Percentiles rank a stretch among this genome's conserved stretches.
phyloP scores from a whole-genome alignment of 1,140 invertebrate genomes.

The Calliphora vicina region DNA sequence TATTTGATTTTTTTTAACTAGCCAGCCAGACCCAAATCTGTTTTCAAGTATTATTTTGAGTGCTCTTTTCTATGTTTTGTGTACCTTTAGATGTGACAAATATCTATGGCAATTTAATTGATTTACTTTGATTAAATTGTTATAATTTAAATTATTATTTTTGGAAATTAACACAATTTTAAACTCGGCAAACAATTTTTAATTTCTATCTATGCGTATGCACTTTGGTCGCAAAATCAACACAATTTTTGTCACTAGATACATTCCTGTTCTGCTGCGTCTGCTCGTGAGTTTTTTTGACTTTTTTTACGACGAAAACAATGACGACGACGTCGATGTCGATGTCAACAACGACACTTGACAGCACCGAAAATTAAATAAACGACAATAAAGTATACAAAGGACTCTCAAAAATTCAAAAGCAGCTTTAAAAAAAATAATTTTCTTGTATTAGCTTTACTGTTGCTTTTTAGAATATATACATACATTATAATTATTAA shows the following conservation, averaged over 20 bases:
- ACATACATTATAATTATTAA: no score
- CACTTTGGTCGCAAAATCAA: not conserved
- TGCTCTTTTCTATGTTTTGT: no score
- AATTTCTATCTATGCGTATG: not conserved
- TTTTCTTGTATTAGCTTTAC: not conserved
- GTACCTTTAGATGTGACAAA: not conserved
- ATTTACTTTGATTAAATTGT: not conserved
- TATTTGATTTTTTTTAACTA: not conserved
- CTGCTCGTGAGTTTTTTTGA: conserved; percentile 13
- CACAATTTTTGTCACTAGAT: conserved; percentile 28
- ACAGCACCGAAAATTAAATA: not conserved
- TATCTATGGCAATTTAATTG: not conserved
- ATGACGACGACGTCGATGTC: not conserved
- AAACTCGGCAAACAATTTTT: not conserved
- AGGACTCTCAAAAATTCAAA: not conserved
- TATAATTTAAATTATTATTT: not conserved
- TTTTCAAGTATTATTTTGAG: no score
- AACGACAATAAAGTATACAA: not conserved
- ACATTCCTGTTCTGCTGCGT: conserved; percentile 34
- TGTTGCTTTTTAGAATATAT: no score
- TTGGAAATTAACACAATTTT: not conserved
- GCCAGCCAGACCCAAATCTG: not conserved
- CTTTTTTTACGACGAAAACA: not conserved
- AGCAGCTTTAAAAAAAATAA: not conserved
- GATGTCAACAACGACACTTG: not conserved